Percentiles rank a stretch among this genome's conserved stretches.
These are phyloP conservation scores for Leucophenga maculata DNA, from an alignment of 2,888 invertebrate genomes.

Conservation along the genomic window DNA sequence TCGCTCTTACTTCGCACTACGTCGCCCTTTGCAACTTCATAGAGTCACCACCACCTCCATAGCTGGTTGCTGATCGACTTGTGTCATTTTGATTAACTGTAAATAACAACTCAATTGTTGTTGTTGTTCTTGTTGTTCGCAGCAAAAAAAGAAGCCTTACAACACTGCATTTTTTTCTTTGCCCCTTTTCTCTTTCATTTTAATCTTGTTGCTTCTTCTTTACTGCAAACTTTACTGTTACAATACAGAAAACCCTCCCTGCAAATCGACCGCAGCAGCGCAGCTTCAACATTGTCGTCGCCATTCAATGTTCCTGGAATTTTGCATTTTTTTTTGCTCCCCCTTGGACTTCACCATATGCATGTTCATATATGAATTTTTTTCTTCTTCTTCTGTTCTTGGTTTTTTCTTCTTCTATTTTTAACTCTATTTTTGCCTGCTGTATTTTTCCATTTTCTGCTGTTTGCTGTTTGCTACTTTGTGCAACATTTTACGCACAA, in stretches of 20 bases:
- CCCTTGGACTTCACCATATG: neutral
- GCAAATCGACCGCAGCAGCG: neutral
- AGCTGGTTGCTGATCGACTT: conserved; percentile 42
- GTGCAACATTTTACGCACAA: conserved; percentile 17
- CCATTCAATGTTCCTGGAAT: conserved; percentile 3
- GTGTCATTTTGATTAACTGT: conserved; percentile 57
- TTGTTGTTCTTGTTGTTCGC: conserved; percentile 22
- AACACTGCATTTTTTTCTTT: neutral
- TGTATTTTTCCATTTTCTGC: conserved; percentile 16
- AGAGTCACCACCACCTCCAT: neutral
- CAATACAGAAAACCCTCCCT: neutral
- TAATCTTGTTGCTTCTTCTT: neutral
- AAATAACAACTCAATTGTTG: conserved; percentile 48
- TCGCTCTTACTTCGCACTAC: neutral
- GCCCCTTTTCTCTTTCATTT: conserved; percentile 5
- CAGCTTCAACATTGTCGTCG: too few relatives aligned
- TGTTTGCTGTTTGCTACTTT: neutral
- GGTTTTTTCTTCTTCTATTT: conserved; percentile 16
- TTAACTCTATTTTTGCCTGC: conserved; percentile 13
- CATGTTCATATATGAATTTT: neutral
- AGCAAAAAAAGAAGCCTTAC: conserved; percentile 18
- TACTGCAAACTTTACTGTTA: neutral
- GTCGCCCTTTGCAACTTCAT: neutral
- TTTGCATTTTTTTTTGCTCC: conserved; percentile 5
- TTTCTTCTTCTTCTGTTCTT: neutral